Conservation (phyloP, 2,113 vertebrate genomes). For the Cinclus mexicanus region DNA sequence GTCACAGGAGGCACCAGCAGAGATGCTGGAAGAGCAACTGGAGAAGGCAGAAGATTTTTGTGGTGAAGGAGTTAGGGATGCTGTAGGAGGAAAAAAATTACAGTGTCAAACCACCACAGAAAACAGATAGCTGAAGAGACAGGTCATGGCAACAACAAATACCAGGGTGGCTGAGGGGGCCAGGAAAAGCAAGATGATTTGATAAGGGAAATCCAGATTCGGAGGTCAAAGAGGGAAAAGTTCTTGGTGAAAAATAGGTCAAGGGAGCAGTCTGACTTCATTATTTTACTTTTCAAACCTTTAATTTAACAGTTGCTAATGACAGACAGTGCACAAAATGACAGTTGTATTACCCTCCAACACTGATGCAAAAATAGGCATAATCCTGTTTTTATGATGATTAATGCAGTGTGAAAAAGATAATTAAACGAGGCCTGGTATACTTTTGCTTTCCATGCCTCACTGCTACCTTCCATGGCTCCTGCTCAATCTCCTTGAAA, state of each 20-base stretch:
- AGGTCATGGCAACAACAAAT: background rate
- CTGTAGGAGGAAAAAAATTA: background rate
- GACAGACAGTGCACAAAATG: conserved; percentile 65
- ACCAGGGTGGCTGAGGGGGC: background rate
- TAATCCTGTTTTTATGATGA: conserved; percentile 68
- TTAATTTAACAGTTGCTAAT: conserved; percentile 58
- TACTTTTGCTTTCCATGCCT: conserved; percentile 73
- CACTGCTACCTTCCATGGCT: conserved; percentile 38
- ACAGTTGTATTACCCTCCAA: conserved; percentile 69
- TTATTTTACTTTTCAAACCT: conserved; percentile 48
- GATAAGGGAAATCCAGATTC: conserved; percentile 29
- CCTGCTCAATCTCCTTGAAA: conserved; percentile 63
- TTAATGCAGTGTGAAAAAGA: conserved; percentile 80
- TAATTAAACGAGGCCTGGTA: conserved; percentile 72
- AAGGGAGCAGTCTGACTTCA: conserved; percentile 23
- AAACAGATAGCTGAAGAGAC: background rate
- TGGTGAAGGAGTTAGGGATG: background rate
- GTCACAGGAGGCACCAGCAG: background rate
- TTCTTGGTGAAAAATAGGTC: conserved; percentile 36
- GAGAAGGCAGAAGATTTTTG: background rate
- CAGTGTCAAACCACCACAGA: background rate
- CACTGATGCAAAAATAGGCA: conserved; percentile 73
- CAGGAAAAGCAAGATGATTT: background rate
- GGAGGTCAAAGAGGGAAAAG: conserved; percentile 34
- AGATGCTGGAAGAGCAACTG: background rate